Evolutionary conservation across 2,113 vertebrate species (phyloP).

Genomic region (Atrichornis clamosus): DNA sequence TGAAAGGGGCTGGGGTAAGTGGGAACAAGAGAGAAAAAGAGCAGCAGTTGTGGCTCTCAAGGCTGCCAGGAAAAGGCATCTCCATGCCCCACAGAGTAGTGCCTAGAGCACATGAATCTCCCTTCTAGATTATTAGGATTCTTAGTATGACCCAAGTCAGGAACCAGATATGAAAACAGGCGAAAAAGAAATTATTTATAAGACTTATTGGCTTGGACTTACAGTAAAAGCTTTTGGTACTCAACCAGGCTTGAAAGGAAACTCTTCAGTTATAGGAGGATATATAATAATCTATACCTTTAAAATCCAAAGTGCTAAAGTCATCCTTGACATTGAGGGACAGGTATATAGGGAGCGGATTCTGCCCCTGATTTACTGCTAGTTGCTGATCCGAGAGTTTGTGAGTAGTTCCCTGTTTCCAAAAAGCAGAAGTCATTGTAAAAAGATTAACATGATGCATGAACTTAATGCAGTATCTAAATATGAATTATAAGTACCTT

Average conservation of each 20-base stretch:
- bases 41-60: neutral
- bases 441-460: neutral
- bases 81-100: neutral
- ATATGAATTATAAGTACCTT: neutral
- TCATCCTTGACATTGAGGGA: conserved; percentile 80
- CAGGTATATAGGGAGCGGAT: conserved; percentile 83
- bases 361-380: conserved; percentile 79
- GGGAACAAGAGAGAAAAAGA: neutral
- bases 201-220: neutral
- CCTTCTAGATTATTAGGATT: neutral
- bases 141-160: neutral
- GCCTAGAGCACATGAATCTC: neutral
- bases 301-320: conserved; percentile 65
- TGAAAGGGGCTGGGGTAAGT: neutral
- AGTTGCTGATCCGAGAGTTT: conserved; percentile 80
- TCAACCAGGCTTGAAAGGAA: neutral
- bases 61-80: neutral
- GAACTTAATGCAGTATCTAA: neutral
- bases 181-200: neutral
- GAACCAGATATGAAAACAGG: neutral
- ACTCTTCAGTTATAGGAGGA: neutral
- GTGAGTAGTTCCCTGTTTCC: conserved; percentile 48
- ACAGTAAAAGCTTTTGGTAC: neutral
- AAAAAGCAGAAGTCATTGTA: neutral
- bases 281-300: conserved; percentile 44